Evolutionary conservation across 2,888 invertebrate genomes (phyloP).

Genomic region (Carterocephalus palaemon): DNA sequence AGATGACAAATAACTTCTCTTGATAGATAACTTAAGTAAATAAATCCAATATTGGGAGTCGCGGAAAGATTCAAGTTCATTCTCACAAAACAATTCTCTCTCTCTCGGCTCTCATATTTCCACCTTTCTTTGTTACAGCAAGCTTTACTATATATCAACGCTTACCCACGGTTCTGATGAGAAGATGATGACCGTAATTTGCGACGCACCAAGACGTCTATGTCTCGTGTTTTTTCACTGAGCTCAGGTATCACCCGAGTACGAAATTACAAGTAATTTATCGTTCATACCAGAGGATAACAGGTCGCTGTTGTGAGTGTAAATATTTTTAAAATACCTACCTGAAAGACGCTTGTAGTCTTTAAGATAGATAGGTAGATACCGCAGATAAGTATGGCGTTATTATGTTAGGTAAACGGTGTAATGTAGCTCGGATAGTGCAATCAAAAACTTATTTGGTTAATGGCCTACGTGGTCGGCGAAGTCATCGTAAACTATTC

Average conservation of each 20-base stretch:
- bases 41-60: too few relatives aligned
- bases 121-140: conserved; percentile 37
- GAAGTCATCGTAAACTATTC: conserved; percentile 11
- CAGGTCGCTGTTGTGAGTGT: conserved; percentile 44
- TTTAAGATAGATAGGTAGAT: conserved; percentile 20
- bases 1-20: too few relatives aligned
- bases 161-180: conserved; percentile 75
- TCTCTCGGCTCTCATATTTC: conserved; percentile 8
- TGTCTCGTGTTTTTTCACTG: conserved; percentile 77
- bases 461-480: conserved; percentile 5
- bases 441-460: conserved; percentile 19
- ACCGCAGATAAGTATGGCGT: conserved; percentile 16
- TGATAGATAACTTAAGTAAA: too few relatives aligned
- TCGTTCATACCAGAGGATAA: conserved; percentile 63
- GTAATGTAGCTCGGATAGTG: conserved; percentile 6
- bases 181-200: conserved; percentile 79
- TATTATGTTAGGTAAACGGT: conserved; percentile 19
- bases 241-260: conserved; percentile 76
- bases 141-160: conserved; percentile 72
- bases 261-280: conserved; percentile 78
- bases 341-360: conserved; percentile 24
- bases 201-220: conserved; percentile 79
- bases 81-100: conserved; percentile 4
- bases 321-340: conserved; percentile 42
- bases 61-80: too few relatives aligned